Evolutionary conservation across 2,113 vertebrate genomes (phyloP).

Genomic region (Melanotaenia duboulayi): DNA sequence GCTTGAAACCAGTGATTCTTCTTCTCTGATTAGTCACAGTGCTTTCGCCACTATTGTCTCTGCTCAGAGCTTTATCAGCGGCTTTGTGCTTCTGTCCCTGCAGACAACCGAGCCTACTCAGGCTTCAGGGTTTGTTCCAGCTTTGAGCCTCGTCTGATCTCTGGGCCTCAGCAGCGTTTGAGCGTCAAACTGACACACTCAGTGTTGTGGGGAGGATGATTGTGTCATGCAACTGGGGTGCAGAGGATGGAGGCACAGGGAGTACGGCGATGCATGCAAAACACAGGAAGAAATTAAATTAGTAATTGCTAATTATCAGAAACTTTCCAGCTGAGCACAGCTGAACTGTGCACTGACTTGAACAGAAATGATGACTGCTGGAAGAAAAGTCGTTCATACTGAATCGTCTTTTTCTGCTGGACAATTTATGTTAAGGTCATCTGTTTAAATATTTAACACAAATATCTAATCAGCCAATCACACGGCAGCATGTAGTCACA

Average conservation of each 20-base stretch:
- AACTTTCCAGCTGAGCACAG: too few relatives aligned
- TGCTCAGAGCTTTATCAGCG: neutral
- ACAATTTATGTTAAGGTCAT: too few relatives aligned
- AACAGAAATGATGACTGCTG: too few relatives aligned
- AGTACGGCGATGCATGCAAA: too few relatives aligned
- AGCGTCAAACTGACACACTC: constrained; percentile 12
- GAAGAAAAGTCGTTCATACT: too few relatives aligned
- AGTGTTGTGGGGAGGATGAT: neutral
- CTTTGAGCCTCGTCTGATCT: constrained; percentile 16
- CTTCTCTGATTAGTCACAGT: constrained; percentile 49
- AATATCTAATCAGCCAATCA: too few relatives aligned
- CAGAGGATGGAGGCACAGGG: neutral
- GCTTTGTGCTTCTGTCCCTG: constrained; percentile 28
- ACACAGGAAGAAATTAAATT: neutral
- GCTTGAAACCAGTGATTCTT: constrained; percentile 36
- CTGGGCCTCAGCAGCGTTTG: neutral
- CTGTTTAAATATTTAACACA: too few relatives aligned
- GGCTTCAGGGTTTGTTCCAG: constrained; percentile 18
- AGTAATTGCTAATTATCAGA: too few relatives aligned
- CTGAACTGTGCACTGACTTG: too few relatives aligned
- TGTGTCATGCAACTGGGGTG: constrained; percentile 16
- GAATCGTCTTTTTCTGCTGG: too few relatives aligned
- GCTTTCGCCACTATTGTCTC: constrained; percentile 30
- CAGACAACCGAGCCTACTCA: constrained; percentile 1
- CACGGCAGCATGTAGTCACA: too few relatives aligned